Conservation (phyloP, 2,113 vertebrate genomes). For the Pachyramphus minor region DNA sequence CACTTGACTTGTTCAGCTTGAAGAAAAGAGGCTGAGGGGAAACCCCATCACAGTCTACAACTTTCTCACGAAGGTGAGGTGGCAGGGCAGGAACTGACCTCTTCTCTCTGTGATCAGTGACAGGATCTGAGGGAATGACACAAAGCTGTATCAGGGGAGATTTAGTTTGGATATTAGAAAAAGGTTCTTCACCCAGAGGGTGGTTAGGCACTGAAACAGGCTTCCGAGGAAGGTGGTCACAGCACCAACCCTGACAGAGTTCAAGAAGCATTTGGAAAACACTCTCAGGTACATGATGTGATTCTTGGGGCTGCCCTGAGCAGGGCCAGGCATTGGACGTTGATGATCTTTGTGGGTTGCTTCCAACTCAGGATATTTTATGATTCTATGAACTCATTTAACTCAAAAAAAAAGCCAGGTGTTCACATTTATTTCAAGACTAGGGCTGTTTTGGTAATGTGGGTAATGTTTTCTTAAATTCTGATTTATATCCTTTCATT, state of each 20-base stretch:
- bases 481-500: neutral
- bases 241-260: neutral
- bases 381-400: neutral
- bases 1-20: neutral
- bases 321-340: neutral
- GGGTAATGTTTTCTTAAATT: neutral
- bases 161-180: rapidly evolving
- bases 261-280: neutral
- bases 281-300: neutral
- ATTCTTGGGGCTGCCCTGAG: neutral
- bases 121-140: neutral
- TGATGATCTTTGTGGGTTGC: neutral
- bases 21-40: neutral
- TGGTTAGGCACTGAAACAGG: neutral
- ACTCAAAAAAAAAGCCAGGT: neutral
- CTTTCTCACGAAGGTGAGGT: neutral
- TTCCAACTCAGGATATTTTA: neutral
- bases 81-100: neutral
- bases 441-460: neutral
- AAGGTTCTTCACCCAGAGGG: neutral
- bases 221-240: no score
- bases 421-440: neutral
- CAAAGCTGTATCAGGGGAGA: neutral
- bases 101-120: neutral
- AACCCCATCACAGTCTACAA: neutral